Percentiles rank a stretch among this genome's conserved stretches.
These are phyloP conservation scores for Orthosia gothica DNA, from an alignment of 2,888 invertebrate genomes.

Conservation along the genomic window DNA sequence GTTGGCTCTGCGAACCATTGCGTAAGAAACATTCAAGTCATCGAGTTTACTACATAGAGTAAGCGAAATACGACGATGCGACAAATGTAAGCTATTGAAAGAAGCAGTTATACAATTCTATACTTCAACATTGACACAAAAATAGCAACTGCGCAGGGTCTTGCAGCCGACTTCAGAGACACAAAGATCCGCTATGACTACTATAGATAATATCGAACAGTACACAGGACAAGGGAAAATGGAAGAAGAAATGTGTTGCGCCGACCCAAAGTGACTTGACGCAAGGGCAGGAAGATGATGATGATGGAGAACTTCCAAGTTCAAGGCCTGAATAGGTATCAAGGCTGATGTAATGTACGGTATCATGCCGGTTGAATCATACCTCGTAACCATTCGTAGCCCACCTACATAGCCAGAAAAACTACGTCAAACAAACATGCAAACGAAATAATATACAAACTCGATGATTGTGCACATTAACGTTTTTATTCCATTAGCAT, in stretches of 20 bases:
- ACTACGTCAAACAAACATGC: conserved; percentile 39
- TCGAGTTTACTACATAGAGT: too few relatives aligned
- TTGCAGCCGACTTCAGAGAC: too few relatives aligned
- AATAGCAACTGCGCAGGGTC: too few relatives aligned
- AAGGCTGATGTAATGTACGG: too few relatives aligned
- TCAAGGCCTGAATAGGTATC: background rate
- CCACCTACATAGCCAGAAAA: conserved; percentile 26
- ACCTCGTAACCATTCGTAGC: background rate
- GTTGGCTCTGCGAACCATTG: too few relatives aligned
- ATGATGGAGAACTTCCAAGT: background rate
- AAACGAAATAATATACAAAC: conserved; percentile 45
- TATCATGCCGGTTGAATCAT: background rate
- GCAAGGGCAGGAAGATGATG: background rate
- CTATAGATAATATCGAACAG: too few relatives aligned
- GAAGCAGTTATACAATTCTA: too few relatives aligned
- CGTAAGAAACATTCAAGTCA: too few relatives aligned
- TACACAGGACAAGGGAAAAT: background rate
- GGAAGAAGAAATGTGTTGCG: background rate
- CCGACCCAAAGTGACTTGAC: background rate
- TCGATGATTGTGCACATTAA: conserved; percentile 50
- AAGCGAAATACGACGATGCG: too few relatives aligned
- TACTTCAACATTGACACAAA: too few relatives aligned
- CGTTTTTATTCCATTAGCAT: conserved; percentile 55
- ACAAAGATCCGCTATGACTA: too few relatives aligned
- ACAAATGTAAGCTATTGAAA: too few relatives aligned